These are phyloP conservation scores for Drosophila lacteicornis DNA, from an alignment of 1,140 invertebrate genomes.

Conservation along the genomic window DNA sequence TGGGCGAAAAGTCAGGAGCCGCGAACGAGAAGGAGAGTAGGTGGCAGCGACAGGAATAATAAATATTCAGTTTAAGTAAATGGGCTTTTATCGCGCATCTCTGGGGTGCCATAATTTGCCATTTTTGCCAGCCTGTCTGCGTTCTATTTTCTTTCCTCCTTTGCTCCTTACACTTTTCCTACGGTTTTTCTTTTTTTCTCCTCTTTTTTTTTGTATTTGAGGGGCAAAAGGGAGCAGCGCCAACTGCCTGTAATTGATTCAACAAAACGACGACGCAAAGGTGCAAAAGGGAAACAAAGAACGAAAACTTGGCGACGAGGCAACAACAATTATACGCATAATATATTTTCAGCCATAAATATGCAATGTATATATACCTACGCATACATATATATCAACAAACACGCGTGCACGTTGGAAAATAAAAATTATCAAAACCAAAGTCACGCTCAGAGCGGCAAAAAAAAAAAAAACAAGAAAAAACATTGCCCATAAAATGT, in stretches of 20 bases:
- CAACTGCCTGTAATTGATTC: conserved; percentile 79
- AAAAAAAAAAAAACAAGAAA: conserved; percentile 1
- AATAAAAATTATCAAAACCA: conserved; percentile 53
- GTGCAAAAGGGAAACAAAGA: conserved; percentile 67
- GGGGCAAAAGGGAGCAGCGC: conserved; percentile 43
- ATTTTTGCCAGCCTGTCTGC: conserved; percentile 76
- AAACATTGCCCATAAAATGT: conserved; percentile 61
- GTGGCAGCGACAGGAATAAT: conserved; percentile 79
- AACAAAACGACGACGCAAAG: conserved; percentile 68
- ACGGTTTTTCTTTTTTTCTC: conserved; percentile 16
- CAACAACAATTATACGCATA: conserved; percentile 83
- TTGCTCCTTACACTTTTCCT: conserved; percentile 29
- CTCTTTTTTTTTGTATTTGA: conserved; percentile 13
- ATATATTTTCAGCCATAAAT: conserved; percentile 79
- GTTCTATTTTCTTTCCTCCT: conserved; percentile 32
- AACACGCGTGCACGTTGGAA: conserved; percentile 24
- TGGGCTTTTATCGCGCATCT: conserved; percentile 83
- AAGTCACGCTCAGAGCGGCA: conserved; percentile 57
- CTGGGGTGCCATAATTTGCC: conserved; percentile 82
- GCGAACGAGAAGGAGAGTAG: conserved; percentile 17
- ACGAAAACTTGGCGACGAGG: conserved; percentile 47
- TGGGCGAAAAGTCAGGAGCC: conserved; percentile 26
- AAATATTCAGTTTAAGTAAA: conserved; percentile 84
- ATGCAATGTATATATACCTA: conserved; percentile 32
- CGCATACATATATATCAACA: conserved; percentile 9